These are phyloP conservation scores for Euclidia mi DNA, from an alignment of 2,888 invertebrate species.

Conservation along the genomic window DNA sequence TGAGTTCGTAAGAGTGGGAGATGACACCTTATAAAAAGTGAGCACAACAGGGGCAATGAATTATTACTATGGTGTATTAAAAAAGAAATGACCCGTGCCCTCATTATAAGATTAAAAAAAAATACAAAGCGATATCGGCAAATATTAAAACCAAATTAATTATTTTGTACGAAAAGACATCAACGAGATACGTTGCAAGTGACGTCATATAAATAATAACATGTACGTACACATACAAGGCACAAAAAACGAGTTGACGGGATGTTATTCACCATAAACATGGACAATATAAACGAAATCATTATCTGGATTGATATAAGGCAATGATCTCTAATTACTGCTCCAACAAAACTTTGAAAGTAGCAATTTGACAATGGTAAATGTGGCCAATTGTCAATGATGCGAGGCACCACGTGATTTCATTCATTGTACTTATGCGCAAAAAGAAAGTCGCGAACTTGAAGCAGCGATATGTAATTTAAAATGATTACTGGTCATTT, in stretches of 20 bases:
- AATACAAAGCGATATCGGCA: too few relatives aligned
- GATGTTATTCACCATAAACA: conserved; percentile 19
- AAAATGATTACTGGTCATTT: conserved; percentile 71
- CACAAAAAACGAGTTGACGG: not conserved
- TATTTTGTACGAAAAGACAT: conserved; percentile 31
- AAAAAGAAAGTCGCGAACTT: conserved; percentile 57
- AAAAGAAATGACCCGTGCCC: too few relatives aligned
- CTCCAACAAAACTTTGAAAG: conserved; percentile 61
- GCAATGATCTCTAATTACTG: conserved; percentile 63
- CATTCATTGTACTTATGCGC: conserved; percentile 64
- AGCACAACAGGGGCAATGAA: too few relatives aligned
- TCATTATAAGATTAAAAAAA: too few relatives aligned
- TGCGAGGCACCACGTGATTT: conserved; percentile 62
- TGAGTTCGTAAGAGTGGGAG: too few relatives aligned
- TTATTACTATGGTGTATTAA: too few relatives aligned
- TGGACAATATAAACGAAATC: conserved; percentile 45
- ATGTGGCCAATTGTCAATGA: conserved; percentile 65
- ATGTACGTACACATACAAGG: not conserved
- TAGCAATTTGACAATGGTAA: conserved; percentile 72
- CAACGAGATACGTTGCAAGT: conserved; percentile 43
- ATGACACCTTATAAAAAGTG: too few relatives aligned
- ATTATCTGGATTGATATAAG: conserved; percentile 56
- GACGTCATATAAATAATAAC: too few relatives aligned
- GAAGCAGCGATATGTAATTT: conserved; percentile 67
- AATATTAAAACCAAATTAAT: too few relatives aligned